Base-by-base conservation (phyloP, 2,888 invertebrate genomes). In the Serripes groenlandicus region DNA sequence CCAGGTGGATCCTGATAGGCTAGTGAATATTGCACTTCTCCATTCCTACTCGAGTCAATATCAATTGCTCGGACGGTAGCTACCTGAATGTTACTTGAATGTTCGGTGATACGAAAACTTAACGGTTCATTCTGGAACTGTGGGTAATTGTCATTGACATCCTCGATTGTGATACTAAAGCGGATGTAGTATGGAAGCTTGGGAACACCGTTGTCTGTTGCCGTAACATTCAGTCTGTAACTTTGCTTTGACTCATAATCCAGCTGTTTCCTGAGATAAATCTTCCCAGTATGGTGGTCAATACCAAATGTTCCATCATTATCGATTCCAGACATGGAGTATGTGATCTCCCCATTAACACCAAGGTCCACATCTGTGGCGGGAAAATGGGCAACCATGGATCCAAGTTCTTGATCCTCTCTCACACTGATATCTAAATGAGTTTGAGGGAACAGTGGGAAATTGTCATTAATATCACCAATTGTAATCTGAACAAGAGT, bases 61-160 rank as follows among this genome's bases (percentile, higher is more conserved):
- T 99, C 99, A 34, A 97, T 97, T 18, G 98, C 98, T 84, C 98
- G 97, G 18, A 98, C 96, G 1, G 98, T 97, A 9, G 96, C 96
- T 5, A 97, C 97, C 32, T 97, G 97, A 70, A 97, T 95, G 23
- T 60, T 42, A 1, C 97, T 96, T 15, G 97, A 96, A 94, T 98
- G 97, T 95, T 99, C 99, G 90, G 96, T 96, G 85, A 99, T 96
- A 94, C 98, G 81, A 97, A 94, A 97, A 97, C 90, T 97, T 97
- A 95, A 98, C 97, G 91, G 97, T 97, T 96, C 97, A 97, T 28
- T 97, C 97, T 94, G 97, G 95, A 99, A 99, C 81, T 97, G 96
- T 62, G 99, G 99, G 49, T 97, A 97, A 94, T 98, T 98, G 95
- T 99, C 99, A 95, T 99, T 99, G 93, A 98, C 97, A 95, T 99